Base-by-base conservation (phyloP, 2,113 vertebrate species). In the Erinaceus europaeus region DNA sequence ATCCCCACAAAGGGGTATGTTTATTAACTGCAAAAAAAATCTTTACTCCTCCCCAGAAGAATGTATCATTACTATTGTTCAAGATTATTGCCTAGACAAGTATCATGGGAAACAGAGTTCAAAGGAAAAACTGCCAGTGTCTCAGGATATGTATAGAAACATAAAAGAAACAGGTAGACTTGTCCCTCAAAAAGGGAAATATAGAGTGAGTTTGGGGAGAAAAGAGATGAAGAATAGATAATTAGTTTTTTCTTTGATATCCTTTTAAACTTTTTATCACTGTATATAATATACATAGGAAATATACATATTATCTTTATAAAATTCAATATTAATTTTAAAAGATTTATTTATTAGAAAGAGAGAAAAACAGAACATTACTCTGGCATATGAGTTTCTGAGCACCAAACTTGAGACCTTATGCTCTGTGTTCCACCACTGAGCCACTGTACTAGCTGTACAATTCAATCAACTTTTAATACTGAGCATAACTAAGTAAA, bases 401-500 rank as follows among this genome's bases (percentile, higher is more conserved):
- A n/a, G n/a, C n/a, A n/a, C n/a, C n/a, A n/a, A n/a, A n/a, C n/a
- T n/a, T n/a, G n/a, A n/a, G n/a, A n/a, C n/a, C n/a, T n/a, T n/a
- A n/a, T n/a, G n/a, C n/a, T n/a, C n/a, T n/a, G n/a, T n/a, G n/a
- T n/a, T n/a, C n/a, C n/a, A n/a, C n/a, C n/a, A n/a, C n/a, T n/a
- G n/a, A n/a, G n/a, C n/a, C n/a, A n/a, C n/a, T n/a, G n/a, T n/a
- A n/a, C n/a, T 52, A 65, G 65, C 65, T 53, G 25, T 11, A 13
- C 38, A 81, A 34, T 68, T 67, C 17, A 21, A 36, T 88, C 38
- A 77, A 69, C 48, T 91, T 86, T 40, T 34, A 78, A 75, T 92
- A 84, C 18, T 62, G 44, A 72, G 14, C 20, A 67, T 4, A 73
- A 52, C 8, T 36, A 50, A 61, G 34, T 57, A 89, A 77, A 89